A percentile compares a stretch with the other conserved stretches of the same genome.
phyloP scores from a whole-genome alignment of 2,113 vertebrate species.

The Anguilla rostrata region DNA sequence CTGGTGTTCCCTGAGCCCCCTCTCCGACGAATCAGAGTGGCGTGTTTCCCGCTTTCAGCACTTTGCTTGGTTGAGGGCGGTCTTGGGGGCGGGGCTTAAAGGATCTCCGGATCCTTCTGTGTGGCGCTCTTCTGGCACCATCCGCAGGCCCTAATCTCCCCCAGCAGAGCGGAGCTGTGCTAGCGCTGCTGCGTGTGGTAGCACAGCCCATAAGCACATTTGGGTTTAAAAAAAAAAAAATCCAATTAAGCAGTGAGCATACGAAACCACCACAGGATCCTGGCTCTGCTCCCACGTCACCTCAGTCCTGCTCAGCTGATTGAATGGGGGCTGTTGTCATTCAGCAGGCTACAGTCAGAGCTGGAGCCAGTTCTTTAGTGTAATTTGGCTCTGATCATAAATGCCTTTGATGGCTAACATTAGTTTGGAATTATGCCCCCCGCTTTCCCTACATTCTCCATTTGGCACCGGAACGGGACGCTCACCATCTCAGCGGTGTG shows the following conservation, averaged over 20 bases:
- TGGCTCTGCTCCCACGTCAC: too few species aligned
- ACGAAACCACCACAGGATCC: neutral
- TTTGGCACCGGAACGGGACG: too few species aligned
- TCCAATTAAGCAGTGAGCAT: neutral
- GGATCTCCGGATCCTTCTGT: conserved; percentile 47
- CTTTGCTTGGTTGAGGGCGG: conserved; percentile 29
- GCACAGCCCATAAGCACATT: neutral
- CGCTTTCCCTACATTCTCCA: too few species aligned
- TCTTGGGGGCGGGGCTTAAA: conserved; percentile 41
- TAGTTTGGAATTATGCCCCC: too few species aligned
- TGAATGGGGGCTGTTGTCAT: too few species aligned
- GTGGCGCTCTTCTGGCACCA: conserved; percentile 31
- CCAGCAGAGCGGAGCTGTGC: neutral
- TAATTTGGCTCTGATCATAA: too few species aligned
- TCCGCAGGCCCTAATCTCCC: conserved; percentile 31
- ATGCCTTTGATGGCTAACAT: too few species aligned
- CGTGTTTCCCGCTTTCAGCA: conserved; percentile 28
- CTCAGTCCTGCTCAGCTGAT: too few species aligned
- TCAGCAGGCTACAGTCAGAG: too few species aligned
- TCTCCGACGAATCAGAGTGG: conserved; percentile 40
- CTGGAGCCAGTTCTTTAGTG: too few species aligned
- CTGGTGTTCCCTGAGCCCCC: neutral
- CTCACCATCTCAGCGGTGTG: too few species aligned
- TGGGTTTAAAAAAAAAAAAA: neutral
- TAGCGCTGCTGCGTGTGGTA: neutral